A percentile compares a stretch with the other conserved stretches of the same genome.
Evolutionary conservation across 2,113 vertebrate species (phyloP).

Genomic region (Zosterops pallidus): DNA sequence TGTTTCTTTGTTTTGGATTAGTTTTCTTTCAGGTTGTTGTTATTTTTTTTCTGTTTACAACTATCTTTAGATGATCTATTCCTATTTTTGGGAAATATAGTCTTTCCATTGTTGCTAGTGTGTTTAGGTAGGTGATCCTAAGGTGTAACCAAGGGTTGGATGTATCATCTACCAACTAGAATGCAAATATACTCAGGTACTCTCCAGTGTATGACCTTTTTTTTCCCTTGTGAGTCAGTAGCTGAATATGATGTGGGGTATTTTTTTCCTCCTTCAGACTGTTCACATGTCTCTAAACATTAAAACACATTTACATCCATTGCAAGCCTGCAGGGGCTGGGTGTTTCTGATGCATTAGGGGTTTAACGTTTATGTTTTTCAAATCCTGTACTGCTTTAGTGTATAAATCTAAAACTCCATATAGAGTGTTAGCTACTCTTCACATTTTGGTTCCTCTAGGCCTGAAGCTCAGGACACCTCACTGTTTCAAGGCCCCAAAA

Average conservation of each 20-base stretch:
- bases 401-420: background rate
- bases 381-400: background rate
- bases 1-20: background rate
- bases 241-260: background rate
- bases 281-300: background rate
- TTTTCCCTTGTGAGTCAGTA: background rate
- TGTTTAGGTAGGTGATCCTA: background rate
- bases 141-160: background rate
- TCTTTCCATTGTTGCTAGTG: background rate
- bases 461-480: background rate
- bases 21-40: background rate
- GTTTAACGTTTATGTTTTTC: background rate
- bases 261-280: background rate
- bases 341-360: background rate
- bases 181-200: background rate
- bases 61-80: background rate
- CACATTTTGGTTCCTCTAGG: background rate
- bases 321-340: background rate
- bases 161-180: background rate
- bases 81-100: background rate
- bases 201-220: background rate
- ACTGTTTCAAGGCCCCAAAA: background rate
- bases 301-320: background rate
- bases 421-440: background rate
- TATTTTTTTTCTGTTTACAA: background rate